Base-by-base conservation (phyloP, 2,888 invertebrate species). In the Suillia variegata region DNA sequence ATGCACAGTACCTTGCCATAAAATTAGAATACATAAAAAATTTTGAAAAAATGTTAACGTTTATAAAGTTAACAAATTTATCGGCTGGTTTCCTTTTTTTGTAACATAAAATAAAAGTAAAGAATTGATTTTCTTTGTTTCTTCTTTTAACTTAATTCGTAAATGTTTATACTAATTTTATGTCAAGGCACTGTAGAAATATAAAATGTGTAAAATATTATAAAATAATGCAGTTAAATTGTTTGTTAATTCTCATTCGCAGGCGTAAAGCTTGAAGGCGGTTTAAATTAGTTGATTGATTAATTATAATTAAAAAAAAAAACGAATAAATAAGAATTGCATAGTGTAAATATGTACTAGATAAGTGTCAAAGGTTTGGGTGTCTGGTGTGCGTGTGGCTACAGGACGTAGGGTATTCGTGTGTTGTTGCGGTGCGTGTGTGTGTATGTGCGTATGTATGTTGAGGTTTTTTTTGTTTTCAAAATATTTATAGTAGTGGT, bases 191-290 rank as follows among this genome's bases (percentile, higher is more conserved):
- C n/a, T n/a, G n/a, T n/a, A n/a, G n/a, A 48, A n/a, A 48, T 52
- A 56, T 58, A 47, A 62, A 47, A 33, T 61, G 34, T 48, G 59
- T 64, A 17, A n/a, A 55, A 18, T 38, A 42, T 31, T 13, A 13
- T 12, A 48, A 55, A 47, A 31, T 15, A 54, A 47, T 31, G 42
- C 24, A 54, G 10, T 24, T 2, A 54, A 22, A 38, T 54, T 47
- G 26, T 56, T 47, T n/a, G 26, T 51, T 26, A 54, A 55, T 31
- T 50, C 21, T 59, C 55, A 59, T 59, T 59, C 59, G 52, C 55
- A 59, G 59, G 55, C 59, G 24, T 31, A 50, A 58, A 58, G 58
- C 58, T 31, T n/a, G n/a, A n/a, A 58, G 58, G 54, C 45, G 45
- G 17, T 45, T 5, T 45, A 45, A 45, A 45, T 17, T 18, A 45